Base-by-base conservation (phyloP, 2,797 vertebrate species). In the Gymnothorax reevesii region DNA sequence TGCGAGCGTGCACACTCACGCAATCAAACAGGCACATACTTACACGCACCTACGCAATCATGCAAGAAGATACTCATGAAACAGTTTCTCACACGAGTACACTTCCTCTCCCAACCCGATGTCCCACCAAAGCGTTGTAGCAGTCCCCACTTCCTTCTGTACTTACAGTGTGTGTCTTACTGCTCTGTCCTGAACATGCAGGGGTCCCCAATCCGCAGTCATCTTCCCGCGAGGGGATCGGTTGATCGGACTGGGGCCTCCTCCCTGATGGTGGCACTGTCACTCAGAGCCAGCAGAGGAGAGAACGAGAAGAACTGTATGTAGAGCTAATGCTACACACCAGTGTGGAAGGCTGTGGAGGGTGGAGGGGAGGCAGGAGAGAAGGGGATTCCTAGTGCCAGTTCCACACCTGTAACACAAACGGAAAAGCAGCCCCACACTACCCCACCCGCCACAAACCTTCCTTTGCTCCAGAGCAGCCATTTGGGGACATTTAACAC, bases 401-500 rank as follows among this genome's bases (percentile, higher is more conserved):
- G 73, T 77, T 77, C 42, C 73, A 52, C 33, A 17, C 22, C 2
- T 49, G 13, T 54, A 79, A 79, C 75, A 79, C 75, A 79, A 79
- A 79, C 75, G 42, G 3, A 7, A 15, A 15, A 4, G 73, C 42
- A 3, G 17, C 13, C 15, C 49, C 42, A 49, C 79, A 17, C 33
- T 8, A 7, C 42, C 73, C 33, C 33, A 42, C 33, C 33, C 33
- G 33, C 33, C 33, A 42, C 33, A 42, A 42, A 42, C 33, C 33
- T 42, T 42, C 33, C 20, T n/a, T 13, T 15, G 22, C 62, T n/a
- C 75, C 8, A 49, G 13, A 55, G 77, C 85, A 5, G 59, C 59
- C 27, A 10, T 86, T 83, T 73, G 64, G 69, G 86, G 27, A 83
- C 80, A 60, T 86, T 86, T 86, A 83, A 86, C 86, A 83, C 86